These are phyloP conservation scores for Xiphophorus hellerii DNA, from an alignment of 2,113 vertebrate genomes.

Conservation along the genomic window DNA sequence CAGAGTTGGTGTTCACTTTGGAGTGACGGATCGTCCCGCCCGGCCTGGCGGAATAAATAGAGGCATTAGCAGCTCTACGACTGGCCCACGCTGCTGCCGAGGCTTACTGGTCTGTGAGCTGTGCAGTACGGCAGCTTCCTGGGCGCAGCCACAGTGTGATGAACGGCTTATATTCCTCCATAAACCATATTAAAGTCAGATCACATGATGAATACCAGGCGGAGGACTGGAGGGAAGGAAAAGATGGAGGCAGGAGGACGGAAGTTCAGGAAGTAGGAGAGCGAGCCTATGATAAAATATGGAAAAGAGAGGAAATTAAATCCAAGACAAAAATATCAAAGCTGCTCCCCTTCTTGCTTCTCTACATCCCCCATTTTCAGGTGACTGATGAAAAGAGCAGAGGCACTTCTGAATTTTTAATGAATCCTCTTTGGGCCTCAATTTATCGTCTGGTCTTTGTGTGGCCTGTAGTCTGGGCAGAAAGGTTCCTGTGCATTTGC, in stretches of 20 bases:
- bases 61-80: constrained; percentile 66
- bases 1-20: constrained; percentile 21
- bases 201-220: constrained; percentile 69
- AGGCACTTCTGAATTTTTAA: constrained; percentile 70
- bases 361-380: constrained; percentile 31
- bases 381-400: constrained; percentile 67
- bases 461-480: constrained; percentile 17
- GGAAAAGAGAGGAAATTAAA: constrained; percentile 79
- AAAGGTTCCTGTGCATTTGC: constrained; percentile 32
- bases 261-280: constrained; percentile 31
- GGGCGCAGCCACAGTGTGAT: constrained; percentile 68
- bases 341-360: constrained; percentile 5
- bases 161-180: constrained; percentile 71
- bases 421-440: constrained; percentile 37
- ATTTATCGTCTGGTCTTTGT: constrained; percentile 31
- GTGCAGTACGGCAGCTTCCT: constrained; percentile 62
- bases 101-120: constrained; percentile 75
- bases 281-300: constrained; percentile 74
- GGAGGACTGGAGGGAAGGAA: constrained; percentile 40
- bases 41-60: constrained; percentile 70
- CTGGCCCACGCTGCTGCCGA: constrained; percentile 52
- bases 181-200: constrained; percentile 81
- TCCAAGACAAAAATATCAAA: constrained; percentile 75
- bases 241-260: constrained; percentile 28
- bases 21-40: constrained; percentile 57